These are phyloP conservation scores for Dicerorhinus sumatrensis DNA, from an alignment of 2,113 vertebrate genomes.

Conservation along the genomic window DNA sequence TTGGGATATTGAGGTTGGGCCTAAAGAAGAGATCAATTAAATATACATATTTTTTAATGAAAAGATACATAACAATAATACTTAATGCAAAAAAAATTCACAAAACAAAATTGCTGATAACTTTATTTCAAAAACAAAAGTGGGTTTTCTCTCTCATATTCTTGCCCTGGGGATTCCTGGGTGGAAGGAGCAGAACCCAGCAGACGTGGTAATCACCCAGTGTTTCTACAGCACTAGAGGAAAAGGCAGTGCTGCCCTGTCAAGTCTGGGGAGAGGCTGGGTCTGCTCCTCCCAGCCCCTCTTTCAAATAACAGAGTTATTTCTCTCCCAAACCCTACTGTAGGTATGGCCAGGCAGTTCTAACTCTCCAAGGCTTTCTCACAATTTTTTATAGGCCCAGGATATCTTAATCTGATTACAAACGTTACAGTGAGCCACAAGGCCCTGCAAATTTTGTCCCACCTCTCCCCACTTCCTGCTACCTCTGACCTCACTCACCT, in stretches of 20 bases:
- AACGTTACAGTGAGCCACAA: neutral
- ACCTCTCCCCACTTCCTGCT: neutral
- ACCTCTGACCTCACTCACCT: too few relatives aligned
- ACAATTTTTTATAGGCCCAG: neutral
- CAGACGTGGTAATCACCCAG: neutral
- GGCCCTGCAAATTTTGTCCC: neutral
- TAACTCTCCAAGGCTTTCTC: slow-evolving; percentile 23
- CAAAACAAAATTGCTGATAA: neutral
- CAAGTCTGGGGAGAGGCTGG: neutral
- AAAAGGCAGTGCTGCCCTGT: neutral
- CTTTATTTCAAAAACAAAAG: slow-evolving; percentile 42
- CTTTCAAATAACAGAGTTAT: neutral
- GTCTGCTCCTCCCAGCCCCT: neutral
- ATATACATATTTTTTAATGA: neutral
- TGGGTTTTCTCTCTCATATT: neutral
- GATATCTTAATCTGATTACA: neutral
- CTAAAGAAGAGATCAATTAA: neutral
- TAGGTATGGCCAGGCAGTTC: neutral
- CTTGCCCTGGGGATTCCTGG: neutral
- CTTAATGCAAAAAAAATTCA: slow-evolving; percentile 2
- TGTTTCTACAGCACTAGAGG: neutral
- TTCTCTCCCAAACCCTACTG: slow-evolving; percentile 5
- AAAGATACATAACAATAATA: slow-evolving; percentile 1
- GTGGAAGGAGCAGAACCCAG: neutral
- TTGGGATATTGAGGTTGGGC: slow-evolving; percentile 15